Evolutionary conservation across 2,797 vertebrate species (phyloP).

Genomic region (Dallia pectoralis): DNA sequence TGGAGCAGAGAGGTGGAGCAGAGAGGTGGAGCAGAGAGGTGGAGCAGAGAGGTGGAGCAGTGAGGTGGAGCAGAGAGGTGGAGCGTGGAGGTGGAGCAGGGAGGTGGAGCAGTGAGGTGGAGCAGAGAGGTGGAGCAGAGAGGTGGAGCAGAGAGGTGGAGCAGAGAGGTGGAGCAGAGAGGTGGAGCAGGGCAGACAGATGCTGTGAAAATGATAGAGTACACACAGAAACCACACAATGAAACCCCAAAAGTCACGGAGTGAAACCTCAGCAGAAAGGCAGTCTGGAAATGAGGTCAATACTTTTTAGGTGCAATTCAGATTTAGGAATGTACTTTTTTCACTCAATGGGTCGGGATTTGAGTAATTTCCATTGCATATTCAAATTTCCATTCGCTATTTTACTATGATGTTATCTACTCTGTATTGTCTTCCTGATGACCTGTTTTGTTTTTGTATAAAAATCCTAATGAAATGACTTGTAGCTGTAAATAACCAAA

Average conservation of each 20-base stretch:
- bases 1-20: too few relatives aligned
- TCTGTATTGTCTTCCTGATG: background rate
- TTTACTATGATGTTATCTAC: slow-evolving; percentile 19
- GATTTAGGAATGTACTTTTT: background rate
- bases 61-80: too few relatives aligned
- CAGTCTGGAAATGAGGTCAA: slow-evolving; percentile 29
- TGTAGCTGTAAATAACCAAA: background rate
- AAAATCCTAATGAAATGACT: background rate
- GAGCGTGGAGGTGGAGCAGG: too few relatives aligned
- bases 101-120: too few relatives aligned
- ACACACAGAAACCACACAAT: slow-evolving; percentile 35
- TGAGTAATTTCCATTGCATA: background rate
- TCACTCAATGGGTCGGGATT: background rate
- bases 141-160: slow-evolving; percentile 36
- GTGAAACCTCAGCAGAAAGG: slow-evolving; percentile 46
- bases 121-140: too few relatives aligned
- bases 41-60: too few relatives aligned
- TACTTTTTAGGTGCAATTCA: slow-evolving; percentile 5
- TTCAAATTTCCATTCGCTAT: slow-evolving; percentile 8
- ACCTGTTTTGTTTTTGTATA: background rate
- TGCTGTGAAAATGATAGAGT: slow-evolving; percentile 31
- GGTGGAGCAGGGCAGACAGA: slow-evolving; percentile 19
- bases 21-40: too few relatives aligned
- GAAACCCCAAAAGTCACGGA: slow-evolving; percentile 28
- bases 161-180: slow-evolving; percentile 42